Evolutionary conservation across 1,140 invertebrate species (phyloP).

Genomic region (Alviniconcha marisindica): DNA sequence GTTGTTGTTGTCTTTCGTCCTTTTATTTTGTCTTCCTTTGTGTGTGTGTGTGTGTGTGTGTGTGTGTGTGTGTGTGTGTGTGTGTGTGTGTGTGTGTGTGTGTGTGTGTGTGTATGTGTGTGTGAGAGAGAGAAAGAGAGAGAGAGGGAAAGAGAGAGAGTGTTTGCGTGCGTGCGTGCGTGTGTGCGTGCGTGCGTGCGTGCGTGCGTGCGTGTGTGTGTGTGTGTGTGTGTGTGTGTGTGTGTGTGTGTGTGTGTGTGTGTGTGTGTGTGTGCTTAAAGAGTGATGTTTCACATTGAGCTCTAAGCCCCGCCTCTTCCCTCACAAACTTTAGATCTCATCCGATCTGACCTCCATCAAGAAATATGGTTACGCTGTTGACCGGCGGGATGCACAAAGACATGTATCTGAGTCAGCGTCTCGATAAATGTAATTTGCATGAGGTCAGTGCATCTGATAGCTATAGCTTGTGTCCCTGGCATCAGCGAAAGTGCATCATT

Average conservation of each 20-base stretch:
- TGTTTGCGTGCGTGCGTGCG: neutral
- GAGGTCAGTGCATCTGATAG: too few species aligned
- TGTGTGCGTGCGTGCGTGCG: neutral
- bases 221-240: constrained; percentile 17
- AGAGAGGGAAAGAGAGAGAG: neutral
- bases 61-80: neutral
- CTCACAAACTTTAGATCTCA: too few species aligned
- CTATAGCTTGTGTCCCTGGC: too few species aligned
- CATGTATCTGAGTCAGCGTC: too few species aligned
- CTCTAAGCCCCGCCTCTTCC: too few species aligned
- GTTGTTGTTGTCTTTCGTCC: neutral
- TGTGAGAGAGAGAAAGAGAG: neutral
- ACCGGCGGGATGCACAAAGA: too few species aligned
- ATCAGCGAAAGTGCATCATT: too few species aligned
- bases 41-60: neutral
- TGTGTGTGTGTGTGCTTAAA: constrained; percentile 6
- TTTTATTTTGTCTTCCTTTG: neutral
- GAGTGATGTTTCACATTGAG: too few species aligned
- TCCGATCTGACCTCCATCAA: too few species aligned
- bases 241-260: constrained; percentile 16
- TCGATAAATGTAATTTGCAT: too few species aligned
- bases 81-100: neutral
- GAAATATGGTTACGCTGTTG: too few species aligned
- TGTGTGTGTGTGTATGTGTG: constrained; percentile 9
- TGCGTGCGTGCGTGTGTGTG: neutral